A percentile compares a stretch with the other conserved stretches of the same genome.
These are phyloP conservation scores for Diplosoma virens DNA, from an alignment of 23 tunicate genomes.

Conservation along the genomic window DNA sequence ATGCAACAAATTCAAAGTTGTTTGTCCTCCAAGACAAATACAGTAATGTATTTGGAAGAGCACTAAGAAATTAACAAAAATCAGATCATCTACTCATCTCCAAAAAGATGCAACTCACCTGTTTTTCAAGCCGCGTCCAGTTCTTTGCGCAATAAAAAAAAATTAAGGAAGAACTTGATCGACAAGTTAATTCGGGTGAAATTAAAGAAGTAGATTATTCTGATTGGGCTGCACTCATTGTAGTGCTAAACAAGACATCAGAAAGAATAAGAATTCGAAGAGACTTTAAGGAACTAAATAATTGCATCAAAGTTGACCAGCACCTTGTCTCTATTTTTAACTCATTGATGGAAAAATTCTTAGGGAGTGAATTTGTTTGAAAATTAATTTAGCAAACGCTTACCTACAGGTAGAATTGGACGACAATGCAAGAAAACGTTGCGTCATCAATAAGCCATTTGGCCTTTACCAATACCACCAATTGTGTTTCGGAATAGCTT, in stretches of 20 bases:
- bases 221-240: conserved; percentile 26
- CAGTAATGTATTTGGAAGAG: not conserved
- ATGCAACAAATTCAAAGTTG: too few relatives aligned
- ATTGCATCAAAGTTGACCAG: not conserved
- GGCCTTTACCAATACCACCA: conserved; percentile 8
- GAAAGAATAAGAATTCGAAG: conserved; percentile 20
- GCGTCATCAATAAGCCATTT: conserved; percentile 4
- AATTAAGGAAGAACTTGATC: not conserved
- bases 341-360: not conserved
- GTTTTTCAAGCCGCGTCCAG: not conserved
- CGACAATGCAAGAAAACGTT: not conserved
- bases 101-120: not conserved
- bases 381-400: conserved; percentile 29
- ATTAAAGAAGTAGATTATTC: not conserved
- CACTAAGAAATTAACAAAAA: too few relatives aligned
- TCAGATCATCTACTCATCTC: too few relatives aligned
- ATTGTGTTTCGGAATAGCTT: conserved; percentile 19
- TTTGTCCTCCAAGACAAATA: not conserved
- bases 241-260: not conserved
- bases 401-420: conserved; percentile 20
- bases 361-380: not conserved
- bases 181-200: not conserved
- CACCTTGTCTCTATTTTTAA: conserved; percentile 16
- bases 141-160: conserved; percentile 8
- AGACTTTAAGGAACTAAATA: conserved; percentile 21